phyloP scores from a whole-genome alignment of 2,797 vertebrate genomes.

The Euphonia xanthogaster region DNA sequence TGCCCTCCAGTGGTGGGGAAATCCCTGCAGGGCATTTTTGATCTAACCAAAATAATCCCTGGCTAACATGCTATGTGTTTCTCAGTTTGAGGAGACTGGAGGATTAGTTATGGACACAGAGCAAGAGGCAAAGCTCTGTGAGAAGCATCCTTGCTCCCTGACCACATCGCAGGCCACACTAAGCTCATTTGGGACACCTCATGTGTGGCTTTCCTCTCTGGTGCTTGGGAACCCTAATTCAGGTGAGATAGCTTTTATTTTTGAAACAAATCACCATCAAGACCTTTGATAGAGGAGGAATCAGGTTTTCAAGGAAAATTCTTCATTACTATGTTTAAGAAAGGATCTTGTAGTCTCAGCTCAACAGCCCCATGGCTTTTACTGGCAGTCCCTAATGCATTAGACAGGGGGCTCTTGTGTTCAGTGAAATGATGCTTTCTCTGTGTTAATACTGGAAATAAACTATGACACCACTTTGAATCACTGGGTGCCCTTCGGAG shows the following conservation, averaged over 20 bases:
- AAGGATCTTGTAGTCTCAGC: background rate
- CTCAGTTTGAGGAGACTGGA: background rate
- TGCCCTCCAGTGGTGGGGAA: background rate
- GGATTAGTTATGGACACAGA: background rate
- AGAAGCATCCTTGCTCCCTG: background rate
- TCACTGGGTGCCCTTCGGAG: background rate
- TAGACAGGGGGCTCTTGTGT: background rate
- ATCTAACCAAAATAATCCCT: background rate
- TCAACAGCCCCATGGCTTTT: background rate
- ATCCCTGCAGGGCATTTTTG: background rate
- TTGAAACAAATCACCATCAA: background rate
- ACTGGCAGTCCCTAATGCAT: background rate
- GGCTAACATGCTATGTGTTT: background rate
- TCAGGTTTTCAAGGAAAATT: background rate
- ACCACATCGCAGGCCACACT: background rate
- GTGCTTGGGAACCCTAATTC: background rate
- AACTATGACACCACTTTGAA: background rate
- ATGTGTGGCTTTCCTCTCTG: background rate
- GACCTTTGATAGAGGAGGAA: background rate
- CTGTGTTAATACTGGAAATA: background rate
- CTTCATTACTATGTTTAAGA: background rate
- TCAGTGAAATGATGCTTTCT: background rate
- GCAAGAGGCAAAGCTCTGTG: background rate
- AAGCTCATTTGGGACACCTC: background rate
- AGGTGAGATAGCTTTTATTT: background rate